Evolutionary conservation across 2,797 vertebrate species (phyloP), one percentile per base, ranked within the genome.

Genomic region (Pseudomugil tenellus): DNA sequence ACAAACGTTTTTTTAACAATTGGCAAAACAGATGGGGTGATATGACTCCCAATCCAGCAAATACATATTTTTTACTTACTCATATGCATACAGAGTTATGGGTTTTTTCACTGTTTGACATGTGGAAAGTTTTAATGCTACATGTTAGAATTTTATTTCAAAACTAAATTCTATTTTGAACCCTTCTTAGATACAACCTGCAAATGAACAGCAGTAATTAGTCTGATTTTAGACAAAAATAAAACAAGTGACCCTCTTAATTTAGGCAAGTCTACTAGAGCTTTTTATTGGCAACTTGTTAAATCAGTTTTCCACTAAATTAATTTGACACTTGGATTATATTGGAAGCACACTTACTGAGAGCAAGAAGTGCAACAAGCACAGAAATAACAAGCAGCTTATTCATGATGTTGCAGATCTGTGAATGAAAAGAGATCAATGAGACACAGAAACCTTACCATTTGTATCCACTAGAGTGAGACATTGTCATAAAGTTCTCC

Each of bases 371-470:
- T 53, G 88, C 79, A 23, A 92, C 70, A 58, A 95, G 84, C 74
- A 91, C 83, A 29, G 91, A 80, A 23, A 92, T 54, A 32, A 84
- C 70, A 71, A 94, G 48, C 63, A 94, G 76, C 77, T 92, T 94
- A 66, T 91, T 92, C 93, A 94, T 95, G 63, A 4, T 90, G 77
- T 51, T 65, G 58, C 11, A 35, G 21, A 80, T 80, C 91, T 93
- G 84, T 54, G 46, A 54, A 49, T 25, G 52, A 39, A 67, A 29
- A 63, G 23, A 72, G 16, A 74, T 1, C 17, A 60, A 56, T 29
- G 12, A 54, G 14, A 6, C 16, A 25, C 35, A 58, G 19, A 35
- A 76, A 43, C 9, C 21, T 63, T 60, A 37, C 53, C 43, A 41
- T 63, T 63, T 66, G 25, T n/a, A 57, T 79, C 87, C 89, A 90